phyloP scores from a whole-genome alignment of 2,888 invertebrate genomes.

The Agrilus biguttatus region DNA sequence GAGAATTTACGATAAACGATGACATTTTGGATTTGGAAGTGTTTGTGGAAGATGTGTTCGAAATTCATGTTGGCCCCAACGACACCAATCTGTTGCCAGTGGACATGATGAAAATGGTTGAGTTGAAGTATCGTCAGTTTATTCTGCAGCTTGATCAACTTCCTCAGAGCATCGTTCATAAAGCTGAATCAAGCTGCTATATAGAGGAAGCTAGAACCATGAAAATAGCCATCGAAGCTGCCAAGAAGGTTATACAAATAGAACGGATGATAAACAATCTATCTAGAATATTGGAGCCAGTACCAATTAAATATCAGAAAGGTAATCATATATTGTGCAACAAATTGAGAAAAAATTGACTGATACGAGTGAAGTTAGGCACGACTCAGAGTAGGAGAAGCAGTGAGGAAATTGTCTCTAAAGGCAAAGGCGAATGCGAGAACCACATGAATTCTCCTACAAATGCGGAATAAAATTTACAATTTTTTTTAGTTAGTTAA shows the following conservation, averaged over 20 bases:
- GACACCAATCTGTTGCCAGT: slow-evolving; percentile 40
- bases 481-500: too few relatives aligned
- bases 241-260: slow-evolving; percentile 39
- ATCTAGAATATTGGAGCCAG: slow-evolving; percentile 31
- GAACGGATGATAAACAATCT: slow-evolving; percentile 33
- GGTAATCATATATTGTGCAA: slow-evolving; percentile 8
- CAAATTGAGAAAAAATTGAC: not conserved
- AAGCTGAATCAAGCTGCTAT: slow-evolving; percentile 37
- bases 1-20: slow-evolving; percentile 37
- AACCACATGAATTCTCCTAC: too few relatives aligned
- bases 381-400: too few relatives aligned
- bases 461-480: too few relatives aligned
- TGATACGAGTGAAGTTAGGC: too few relatives aligned
- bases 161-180: slow-evolving; percentile 36
- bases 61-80: slow-evolving; percentile 41
- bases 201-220: slow-evolving; percentile 35
- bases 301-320: slow-evolving; percentile 11
- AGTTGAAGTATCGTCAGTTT: slow-evolving; percentile 29
- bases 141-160: slow-evolving; percentile 39
- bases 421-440: too few relatives aligned
- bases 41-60: slow-evolving; percentile 49
- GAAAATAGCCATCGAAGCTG: slow-evolving; percentile 39
- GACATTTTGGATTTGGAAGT: slow-evolving; percentile 41
- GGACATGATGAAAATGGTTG: slow-evolving; percentile 44
- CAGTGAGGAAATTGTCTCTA: too few relatives aligned